These are phyloP conservation scores for Trididemnum miniatum DNA, from an alignment of 23 tunicate genomes.

Conservation along the genomic window DNA sequence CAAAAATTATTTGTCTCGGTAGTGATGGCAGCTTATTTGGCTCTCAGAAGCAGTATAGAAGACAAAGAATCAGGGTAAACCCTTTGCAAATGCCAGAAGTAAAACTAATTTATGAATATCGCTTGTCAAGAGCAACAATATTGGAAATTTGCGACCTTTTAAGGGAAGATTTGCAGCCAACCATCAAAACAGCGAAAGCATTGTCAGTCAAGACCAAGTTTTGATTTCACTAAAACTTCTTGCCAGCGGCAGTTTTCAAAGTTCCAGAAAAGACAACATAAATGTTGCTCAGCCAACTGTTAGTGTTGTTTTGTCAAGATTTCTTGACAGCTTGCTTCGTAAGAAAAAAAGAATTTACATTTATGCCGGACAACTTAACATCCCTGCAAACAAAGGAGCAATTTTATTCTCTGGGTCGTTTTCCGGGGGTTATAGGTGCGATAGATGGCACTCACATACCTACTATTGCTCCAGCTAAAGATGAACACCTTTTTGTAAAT, in stretches of 20 bases:
- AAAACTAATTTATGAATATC: not conserved
- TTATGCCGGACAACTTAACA: not conserved
- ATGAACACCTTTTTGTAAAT: slow-evolving; percentile 13
- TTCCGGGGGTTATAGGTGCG: too few species aligned
- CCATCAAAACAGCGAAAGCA: not conserved
- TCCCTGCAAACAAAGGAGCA: not conserved
- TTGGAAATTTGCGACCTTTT: slow-evolving; percentile 11
- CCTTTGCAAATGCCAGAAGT: too few species aligned
- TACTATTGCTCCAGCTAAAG: not conserved
- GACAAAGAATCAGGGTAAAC: too few species aligned
- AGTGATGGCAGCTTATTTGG: too few species aligned
- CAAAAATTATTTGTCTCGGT: too few species aligned
- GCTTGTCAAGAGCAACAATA: slow-evolving; percentile 12
- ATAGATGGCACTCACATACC: not conserved
- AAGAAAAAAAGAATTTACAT: not conserved
- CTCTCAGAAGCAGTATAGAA: too few species aligned
- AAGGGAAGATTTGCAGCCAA: not conserved
- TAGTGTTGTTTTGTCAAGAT: slow-evolving; percentile 1
- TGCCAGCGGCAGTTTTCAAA: slow-evolving; percentile 27
- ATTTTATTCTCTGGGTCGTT: too few species aligned
- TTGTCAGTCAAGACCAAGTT: not conserved
- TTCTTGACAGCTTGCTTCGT: not conserved
- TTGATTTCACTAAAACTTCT: not conserved
- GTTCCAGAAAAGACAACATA: slow-evolving; percentile 34
- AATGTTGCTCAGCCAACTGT: slow-evolving; percentile 40